These are phyloP conservation scores for Asarcornis scutulata DNA, from an alignment of 2,113 vertebrate species.

Conservation along the genomic window DNA sequence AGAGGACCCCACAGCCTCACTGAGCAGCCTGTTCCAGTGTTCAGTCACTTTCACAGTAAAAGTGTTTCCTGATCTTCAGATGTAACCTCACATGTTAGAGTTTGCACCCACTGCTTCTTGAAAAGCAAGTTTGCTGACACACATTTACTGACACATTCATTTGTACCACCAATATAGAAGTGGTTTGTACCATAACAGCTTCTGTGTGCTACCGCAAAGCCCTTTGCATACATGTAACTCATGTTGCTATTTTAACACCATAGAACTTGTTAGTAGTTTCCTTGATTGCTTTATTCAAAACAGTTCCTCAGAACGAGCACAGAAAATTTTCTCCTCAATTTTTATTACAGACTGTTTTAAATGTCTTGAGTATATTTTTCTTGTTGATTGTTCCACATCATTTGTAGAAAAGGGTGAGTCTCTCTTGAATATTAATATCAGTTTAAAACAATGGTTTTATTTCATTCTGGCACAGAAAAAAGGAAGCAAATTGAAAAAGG, in stretches of 20 bases:
- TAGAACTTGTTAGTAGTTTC: not conserved
- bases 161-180: not conserved
- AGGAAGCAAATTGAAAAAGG: slow-evolving; percentile 87
- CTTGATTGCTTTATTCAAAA: not conserved
- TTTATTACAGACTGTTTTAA: not conserved
- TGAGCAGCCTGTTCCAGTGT: too few relatives aligned
- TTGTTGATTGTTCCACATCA: not conserved
- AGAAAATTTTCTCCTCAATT: not conserved
- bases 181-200: too few relatives aligned
- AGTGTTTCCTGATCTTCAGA: too few relatives aligned
- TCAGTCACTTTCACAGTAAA: too few relatives aligned
- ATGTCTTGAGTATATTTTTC: not conserved
- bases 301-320: not conserved
- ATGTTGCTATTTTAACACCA: not conserved
- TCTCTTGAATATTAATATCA: not conserved
- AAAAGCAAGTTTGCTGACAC: not conserved
- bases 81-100: too few relatives aligned
- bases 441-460: not conserved
- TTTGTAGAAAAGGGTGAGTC: not conserved
- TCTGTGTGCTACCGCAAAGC: not conserved
- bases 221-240: not conserved
- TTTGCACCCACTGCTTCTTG: too few relatives aligned
- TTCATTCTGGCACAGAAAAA: slow-evolving; percentile 84
- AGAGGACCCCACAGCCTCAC: too few relatives aligned
- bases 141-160: not conserved